Conservation (phyloP, 2,797 vertebrate species). For the Liasis olivaceus region DNA sequence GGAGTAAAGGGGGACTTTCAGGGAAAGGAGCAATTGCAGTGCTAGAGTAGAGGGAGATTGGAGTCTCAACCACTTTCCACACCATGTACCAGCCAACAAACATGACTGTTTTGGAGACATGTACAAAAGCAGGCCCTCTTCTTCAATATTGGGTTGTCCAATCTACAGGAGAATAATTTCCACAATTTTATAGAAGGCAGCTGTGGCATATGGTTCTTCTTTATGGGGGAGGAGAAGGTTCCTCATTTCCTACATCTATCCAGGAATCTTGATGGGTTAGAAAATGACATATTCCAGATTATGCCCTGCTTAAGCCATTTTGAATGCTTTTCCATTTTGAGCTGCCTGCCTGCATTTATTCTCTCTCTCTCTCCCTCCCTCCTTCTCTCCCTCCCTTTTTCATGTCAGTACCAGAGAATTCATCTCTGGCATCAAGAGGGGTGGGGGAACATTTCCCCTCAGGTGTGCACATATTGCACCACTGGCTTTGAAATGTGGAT, state of each 20-base stretch:
- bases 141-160: neutral
- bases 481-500: neutral
- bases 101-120: neutral
- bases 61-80: neutral
- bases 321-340: neutral
- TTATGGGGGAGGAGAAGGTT: neutral
- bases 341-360: neutral
- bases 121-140: neutral
- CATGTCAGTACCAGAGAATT: neutral
- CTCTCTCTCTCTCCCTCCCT: neutral
- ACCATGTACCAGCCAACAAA: neutral
- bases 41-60: neutral
- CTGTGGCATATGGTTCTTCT: neutral
- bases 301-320: neutral
- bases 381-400: neutral
- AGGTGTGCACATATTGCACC: neutral
- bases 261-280: neutral
- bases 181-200: neutral
- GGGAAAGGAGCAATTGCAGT: neutral
- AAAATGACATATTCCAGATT: neutral
- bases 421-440: neutral
- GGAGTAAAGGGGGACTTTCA: neutral
- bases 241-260: neutral
- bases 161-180: neutral
- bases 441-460: neutral